Percentiles rank a stretch among this genome's conserved stretches.
Conservation (phyloP, 1,140 invertebrate genomes). For the Monomorium pharaonis region DNA sequence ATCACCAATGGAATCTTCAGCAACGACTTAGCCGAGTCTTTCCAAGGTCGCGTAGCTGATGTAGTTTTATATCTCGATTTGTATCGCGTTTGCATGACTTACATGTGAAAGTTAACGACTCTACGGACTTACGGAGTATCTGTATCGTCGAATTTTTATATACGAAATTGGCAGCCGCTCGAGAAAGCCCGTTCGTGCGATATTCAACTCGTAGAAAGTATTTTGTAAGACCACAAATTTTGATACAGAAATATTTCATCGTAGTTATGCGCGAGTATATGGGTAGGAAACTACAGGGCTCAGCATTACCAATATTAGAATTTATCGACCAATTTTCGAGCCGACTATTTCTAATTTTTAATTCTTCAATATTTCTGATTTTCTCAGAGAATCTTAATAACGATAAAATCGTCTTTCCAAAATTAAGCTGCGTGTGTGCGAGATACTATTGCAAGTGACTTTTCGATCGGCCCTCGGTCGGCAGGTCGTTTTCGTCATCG, state of each 20-base stretch:
- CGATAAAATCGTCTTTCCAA: neutral
- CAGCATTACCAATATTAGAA: neutral
- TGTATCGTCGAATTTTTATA: slow-evolving; percentile 46
- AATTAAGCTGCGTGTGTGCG: neutral
- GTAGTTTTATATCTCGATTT: slow-evolving; percentile 64
- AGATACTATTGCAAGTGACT: neutral
- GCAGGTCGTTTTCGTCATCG: neutral
- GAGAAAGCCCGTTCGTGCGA: slow-evolving; percentile 36
- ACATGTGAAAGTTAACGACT: slow-evolving; percentile 15
- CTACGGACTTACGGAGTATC: neutral
- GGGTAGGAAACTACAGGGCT: neutral
- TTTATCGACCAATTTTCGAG: neutral
- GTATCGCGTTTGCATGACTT: slow-evolving; percentile 30
- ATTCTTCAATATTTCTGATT: neutral
- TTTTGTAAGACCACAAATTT: slow-evolving; percentile 65
- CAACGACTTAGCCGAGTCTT: slow-evolving; percentile 45
- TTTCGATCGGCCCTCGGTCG: neutral
- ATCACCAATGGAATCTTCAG: slow-evolving; percentile 60
- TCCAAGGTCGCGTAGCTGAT: slow-evolving; percentile 14
- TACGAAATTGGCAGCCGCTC: neutral
- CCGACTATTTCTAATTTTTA: neutral
- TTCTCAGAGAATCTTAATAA: neutral
- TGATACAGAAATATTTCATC: slow-evolving; percentile 53
- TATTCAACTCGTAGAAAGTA: slow-evolving; percentile 54
- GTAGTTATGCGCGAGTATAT: slow-evolving; percentile 13